A percentile compares a stretch with the other conserved stretches of the same genome.
These are phyloP conservation scores for Eristalinus aeneus DNA, from an alignment of 2,888 invertebrate genomes.

Conservation along the genomic window DNA sequence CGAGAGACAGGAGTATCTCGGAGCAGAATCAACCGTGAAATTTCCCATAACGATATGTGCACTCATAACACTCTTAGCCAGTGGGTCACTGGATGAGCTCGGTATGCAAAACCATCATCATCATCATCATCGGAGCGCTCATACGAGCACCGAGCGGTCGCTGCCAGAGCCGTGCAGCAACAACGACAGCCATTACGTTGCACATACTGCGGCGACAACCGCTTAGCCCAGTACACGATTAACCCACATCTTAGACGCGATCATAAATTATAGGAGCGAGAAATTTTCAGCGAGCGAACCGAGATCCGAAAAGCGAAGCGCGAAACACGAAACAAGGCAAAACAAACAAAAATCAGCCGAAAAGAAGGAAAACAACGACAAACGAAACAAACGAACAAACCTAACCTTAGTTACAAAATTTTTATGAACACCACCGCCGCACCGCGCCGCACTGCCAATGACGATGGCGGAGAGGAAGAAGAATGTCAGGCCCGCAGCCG, in stretches of 20 bases:
- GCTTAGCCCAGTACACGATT: conserved; percentile 80
- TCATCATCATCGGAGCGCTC: conserved; percentile 42
- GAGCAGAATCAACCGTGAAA: conserved; percentile 41
- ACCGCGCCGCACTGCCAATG: not conserved
- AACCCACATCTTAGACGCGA: conserved; percentile 81
- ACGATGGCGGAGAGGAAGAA: not conserved
- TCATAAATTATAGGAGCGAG: conserved; percentile 78
- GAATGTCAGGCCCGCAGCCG: not conserved
- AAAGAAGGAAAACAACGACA: conserved; percentile 2
- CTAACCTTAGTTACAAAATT: conserved; percentile 52
- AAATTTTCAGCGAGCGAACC: conserved; percentile 17
- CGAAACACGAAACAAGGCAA: conserved; percentile 3
- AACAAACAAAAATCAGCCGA: not conserved
- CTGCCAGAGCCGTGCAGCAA: conserved; percentile 39
- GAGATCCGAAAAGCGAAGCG: not conserved
- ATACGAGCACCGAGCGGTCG: not conserved
- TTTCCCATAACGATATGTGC: conserved; percentile 36
- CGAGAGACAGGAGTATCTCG: conserved; percentile 12
- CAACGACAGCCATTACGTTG: conserved; percentile 37
- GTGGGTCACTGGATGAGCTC: conserved; percentile 67
- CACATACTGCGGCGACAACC: conserved; percentile 54
- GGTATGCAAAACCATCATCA: conserved; percentile 54
- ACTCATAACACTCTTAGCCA: conserved; percentile 21
- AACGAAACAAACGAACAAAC: conserved; percentile 18
- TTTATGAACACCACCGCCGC: conserved; percentile 49